A percentile compares a stretch with the other conserved stretches of the same genome.
phyloP scores from a whole-genome alignment of 2,113 vertebrate species.

The Chunga burmeisteri region DNA sequence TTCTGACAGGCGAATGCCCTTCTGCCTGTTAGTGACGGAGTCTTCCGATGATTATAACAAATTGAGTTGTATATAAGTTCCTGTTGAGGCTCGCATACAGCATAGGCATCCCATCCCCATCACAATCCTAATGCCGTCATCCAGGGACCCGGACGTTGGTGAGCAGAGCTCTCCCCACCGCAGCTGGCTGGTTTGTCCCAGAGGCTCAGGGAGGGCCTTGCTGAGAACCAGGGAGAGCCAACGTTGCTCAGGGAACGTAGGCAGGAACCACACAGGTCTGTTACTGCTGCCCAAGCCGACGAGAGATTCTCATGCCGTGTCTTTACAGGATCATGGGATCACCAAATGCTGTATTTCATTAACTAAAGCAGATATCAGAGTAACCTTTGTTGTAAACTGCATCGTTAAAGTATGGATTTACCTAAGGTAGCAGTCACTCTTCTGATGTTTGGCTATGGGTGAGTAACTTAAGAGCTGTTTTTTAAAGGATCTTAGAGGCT shows the following conservation, averaged over 20 bases:
- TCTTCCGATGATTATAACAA: background rate
- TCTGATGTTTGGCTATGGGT: background rate
- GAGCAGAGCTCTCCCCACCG: background rate
- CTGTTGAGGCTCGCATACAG: background rate
- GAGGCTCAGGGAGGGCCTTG: background rate
- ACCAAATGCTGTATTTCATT: background rate
- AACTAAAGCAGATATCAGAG: background rate
- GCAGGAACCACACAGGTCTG: background rate
- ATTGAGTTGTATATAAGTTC: background rate
- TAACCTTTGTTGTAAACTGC: background rate
- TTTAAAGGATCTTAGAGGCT: slow-evolving; percentile 44
- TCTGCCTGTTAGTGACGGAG: background rate
- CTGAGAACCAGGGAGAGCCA: background rate
- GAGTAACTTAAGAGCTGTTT: slow-evolving; percentile 39
- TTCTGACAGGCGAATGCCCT: background rate
- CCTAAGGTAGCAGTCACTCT: background rate
- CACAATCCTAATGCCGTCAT: too few species aligned
- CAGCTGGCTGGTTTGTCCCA: background rate
- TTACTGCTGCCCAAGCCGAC: background rate
- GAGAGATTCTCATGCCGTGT: background rate
- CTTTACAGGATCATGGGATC: background rate
- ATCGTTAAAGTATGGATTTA: background rate
- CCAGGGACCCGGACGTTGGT: too few species aligned
- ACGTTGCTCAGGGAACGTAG: rapidly evolving
- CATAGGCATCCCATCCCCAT: background rate